Percentiles rank a stretch among this genome's conserved stretches.
These are phyloP conservation scores for Crocodylus rhombifer DNA, from an alignment of 2,797 vertebrate genomes.

Conservation along the genomic window DNA sequence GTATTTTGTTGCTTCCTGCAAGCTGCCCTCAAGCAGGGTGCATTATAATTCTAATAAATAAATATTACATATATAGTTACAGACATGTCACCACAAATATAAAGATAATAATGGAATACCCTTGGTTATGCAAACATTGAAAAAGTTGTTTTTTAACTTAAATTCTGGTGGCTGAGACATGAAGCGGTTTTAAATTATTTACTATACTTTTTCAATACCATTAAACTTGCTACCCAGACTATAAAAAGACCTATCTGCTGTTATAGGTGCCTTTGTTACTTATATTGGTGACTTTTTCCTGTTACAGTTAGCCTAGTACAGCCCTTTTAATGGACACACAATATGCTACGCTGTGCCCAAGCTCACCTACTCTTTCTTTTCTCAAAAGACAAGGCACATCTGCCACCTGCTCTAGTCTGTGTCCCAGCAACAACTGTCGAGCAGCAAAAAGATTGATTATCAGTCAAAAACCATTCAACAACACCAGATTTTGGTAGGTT, in stretches of 20 bases:
- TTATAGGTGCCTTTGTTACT: conserved; percentile 57
- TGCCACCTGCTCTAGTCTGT: conserved; percentile 91
- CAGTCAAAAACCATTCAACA: conserved; percentile 92
- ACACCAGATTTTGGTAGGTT: conserved; percentile 94
- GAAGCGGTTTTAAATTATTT: not conserved
- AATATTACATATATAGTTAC: not conserved
- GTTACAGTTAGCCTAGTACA: conserved; percentile 67
- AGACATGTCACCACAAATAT: not conserved
- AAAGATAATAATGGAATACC: not conserved
- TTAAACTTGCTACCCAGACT: conserved; percentile 31
- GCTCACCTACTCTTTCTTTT: conserved; percentile 88
- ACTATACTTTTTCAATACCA: not conserved
- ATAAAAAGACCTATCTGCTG: conserved; percentile 48
- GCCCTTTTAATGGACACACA: conserved; percentile 81
- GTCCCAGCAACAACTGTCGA: conserved; percentile 95
- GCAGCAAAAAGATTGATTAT: conserved; percentile 95
- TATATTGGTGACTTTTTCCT: conserved; percentile 67
- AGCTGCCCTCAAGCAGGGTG: no score
- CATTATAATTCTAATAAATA: not conserved
- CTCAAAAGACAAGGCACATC: conserved; percentile 93
- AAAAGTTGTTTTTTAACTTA: not conserved
- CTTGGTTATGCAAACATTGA: not conserved
- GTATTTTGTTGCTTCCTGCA: no score
- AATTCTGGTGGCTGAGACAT: not conserved
- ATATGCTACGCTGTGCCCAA: conserved; percentile 83